phyloP scores from a whole-genome alignment of 2,113 vertebrate species.

The Anguilla rostrata region DNA sequence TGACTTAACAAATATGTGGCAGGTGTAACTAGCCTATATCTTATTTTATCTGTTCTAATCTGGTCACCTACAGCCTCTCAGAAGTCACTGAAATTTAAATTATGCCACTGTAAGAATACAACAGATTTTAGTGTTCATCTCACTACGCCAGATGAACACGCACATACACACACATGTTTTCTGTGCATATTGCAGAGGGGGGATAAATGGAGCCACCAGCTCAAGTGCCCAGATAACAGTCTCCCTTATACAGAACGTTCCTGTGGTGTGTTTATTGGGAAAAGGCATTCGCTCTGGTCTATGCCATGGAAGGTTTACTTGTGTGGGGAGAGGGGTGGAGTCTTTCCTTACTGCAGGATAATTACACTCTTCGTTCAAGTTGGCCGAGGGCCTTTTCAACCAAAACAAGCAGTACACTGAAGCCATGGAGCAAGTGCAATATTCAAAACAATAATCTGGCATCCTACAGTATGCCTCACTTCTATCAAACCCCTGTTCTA shows the following conservation, averaged over 20 bases:
- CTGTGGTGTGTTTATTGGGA: background rate
- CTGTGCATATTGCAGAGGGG: background rate
- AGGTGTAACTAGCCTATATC: too few species aligned
- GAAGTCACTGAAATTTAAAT: too few species aligned
- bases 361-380: background rate
- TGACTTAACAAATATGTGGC: too few species aligned
- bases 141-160: too few species aligned
- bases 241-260: background rate
- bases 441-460: background rate
- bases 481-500: background rate
- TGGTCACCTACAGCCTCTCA: too few species aligned
- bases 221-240: background rate
- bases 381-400: background rate
- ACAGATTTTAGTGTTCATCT: too few species aligned
- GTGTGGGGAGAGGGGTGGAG: background rate
- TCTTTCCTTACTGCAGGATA: background rate
- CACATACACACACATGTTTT: background rate
- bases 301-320: background rate
- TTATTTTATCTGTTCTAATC: too few species aligned
- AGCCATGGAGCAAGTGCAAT: background rate
- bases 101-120: too few species aligned
- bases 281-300: background rate
- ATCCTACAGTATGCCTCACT: background rate
- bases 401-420: conserved; percentile 1
- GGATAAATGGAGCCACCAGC: background rate